Conservation (phyloP, 2,888 invertebrate species). For the Xanthia icteritia region DNA sequence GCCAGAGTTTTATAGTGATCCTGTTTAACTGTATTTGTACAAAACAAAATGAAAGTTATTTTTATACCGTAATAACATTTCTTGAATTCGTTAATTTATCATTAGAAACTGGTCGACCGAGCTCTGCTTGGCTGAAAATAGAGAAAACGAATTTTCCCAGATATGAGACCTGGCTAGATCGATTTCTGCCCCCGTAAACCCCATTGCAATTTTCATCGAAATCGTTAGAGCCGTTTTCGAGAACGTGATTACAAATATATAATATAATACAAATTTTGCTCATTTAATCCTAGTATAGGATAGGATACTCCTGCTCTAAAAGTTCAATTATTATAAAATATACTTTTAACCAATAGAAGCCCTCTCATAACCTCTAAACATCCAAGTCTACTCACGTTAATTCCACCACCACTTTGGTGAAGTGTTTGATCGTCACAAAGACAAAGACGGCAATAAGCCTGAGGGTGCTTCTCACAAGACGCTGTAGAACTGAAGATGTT, state of each 20-base stretch:
- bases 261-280: too few relatives aligned
- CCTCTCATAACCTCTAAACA: constrained; percentile 5
- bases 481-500: constrained; percentile 30
- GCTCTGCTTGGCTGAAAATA: too few relatives aligned
- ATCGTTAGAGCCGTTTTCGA: too few relatives aligned
- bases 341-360: background rate
- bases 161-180: too few relatives aligned
- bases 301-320: background rate
- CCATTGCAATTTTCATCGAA: too few relatives aligned
- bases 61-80: too few relatives aligned
- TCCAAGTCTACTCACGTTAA: background rate
- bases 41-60: background rate
- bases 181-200: too few relatives aligned
- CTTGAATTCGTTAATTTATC: background rate
- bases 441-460: constrained; percentile 65
- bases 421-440: constrained; percentile 34
- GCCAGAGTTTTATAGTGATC: background rate
- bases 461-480: constrained; percentile 54
- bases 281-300: too few relatives aligned
- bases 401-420: constrained; percentile 13
- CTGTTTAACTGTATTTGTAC: background rate
- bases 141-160: too few relatives aligned
- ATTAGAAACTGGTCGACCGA: too few relatives aligned
- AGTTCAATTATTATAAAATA: background rate
- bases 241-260: too few relatives aligned